Evolutionary conservation across 2,113 vertebrate genomes (phyloP), one percentile per base, ranked within the genome.

Genomic region (Vulpes ferrilata): DNA sequence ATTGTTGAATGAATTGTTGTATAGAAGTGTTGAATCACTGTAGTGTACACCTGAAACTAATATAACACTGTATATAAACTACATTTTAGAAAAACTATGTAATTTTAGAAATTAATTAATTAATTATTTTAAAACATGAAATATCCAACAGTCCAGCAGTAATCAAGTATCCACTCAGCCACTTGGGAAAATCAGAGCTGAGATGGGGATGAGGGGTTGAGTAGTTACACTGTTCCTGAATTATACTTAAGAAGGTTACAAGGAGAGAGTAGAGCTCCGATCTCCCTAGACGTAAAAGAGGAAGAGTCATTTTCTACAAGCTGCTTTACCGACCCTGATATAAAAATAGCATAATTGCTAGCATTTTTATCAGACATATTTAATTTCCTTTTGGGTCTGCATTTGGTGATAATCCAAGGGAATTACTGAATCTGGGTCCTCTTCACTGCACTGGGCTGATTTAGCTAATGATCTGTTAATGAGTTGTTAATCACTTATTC

Each of bases 381-480:
- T 92, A 80, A 93, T 97, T 96, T 97, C 53, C 69, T 43, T 89
- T 91, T 60, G n/a, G 51, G 82, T 95, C 86, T 97, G 96, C 78
- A 81, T 82, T 97, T 95, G 84, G 92, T 92, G 96, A 97, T 95
- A 96, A 98, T 95, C 96, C 94, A 60, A 51, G 71, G 64, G 62
- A 97, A 97, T 97, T 95, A 76, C 88, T 96, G 93, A 97, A 96
- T 88, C 55, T 95, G 64, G 38, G 87, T 96, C 78, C 96, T 96
- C 92, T 95, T 95, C 92, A 95, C 92, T 96, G 53, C 93, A 95
- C 88, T 88, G 92, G 60, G 65, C 69, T 98, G 97, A 97, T 98
- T 97, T 96, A 96, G 96, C 96, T 97, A 98, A 98, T 97, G 97
- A 97, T 94, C 97, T 96, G 96, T 93, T 98, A 98, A 98, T 98